phyloP scores from a whole-genome alignment of 64 coral and sea anemone species.

The Stichodactyla helianthus region DNA sequence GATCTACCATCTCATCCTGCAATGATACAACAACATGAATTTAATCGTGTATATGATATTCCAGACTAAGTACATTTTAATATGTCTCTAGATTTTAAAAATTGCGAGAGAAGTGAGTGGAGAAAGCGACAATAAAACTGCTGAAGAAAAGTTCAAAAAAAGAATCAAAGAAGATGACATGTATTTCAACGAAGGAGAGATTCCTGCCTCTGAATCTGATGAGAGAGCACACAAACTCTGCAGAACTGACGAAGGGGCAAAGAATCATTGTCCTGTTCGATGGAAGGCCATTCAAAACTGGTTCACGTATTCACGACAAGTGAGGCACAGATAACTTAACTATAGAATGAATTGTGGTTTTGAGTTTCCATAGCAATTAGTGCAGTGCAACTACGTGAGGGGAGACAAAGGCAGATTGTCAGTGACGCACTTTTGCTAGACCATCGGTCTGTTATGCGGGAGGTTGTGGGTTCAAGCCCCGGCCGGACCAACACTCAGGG shows the following conservation, averaged over 20 bases:
- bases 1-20: too few species aligned
- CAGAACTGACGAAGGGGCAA: slow-evolving; percentile 56
- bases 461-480: too few species aligned
- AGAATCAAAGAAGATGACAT: slow-evolving; percentile 53
- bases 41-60: neutral
- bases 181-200: slow-evolving; percentile 73
- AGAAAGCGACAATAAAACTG: slow-evolving; percentile 57
- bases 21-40: too few species aligned
- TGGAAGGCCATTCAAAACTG: slow-evolving; percentile 79
- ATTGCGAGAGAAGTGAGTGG: slow-evolving; percentile 48
- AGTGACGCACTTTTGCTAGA: too few species aligned
- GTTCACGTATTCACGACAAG: slow-evolving; percentile 61
- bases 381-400: neutral
- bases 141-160: slow-evolving; percentile 50
- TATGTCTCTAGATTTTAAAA: slow-evolving; percentile 32
- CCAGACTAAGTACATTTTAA: neutral
- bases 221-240: slow-evolving; percentile 66
- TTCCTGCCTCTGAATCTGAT: slow-evolving; percentile 66
- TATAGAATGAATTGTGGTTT: too few species aligned
- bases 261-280: slow-evolving; percentile 70
- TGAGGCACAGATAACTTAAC: neutral
- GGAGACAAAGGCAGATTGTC: too few species aligned
- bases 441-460: too few species aligned
- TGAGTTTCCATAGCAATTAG: too few species aligned
- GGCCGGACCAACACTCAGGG: too few species aligned